Conservation (phyloP, 2,797 vertebrate genomes). For the Neosilurus hyrtlii region DNA sequence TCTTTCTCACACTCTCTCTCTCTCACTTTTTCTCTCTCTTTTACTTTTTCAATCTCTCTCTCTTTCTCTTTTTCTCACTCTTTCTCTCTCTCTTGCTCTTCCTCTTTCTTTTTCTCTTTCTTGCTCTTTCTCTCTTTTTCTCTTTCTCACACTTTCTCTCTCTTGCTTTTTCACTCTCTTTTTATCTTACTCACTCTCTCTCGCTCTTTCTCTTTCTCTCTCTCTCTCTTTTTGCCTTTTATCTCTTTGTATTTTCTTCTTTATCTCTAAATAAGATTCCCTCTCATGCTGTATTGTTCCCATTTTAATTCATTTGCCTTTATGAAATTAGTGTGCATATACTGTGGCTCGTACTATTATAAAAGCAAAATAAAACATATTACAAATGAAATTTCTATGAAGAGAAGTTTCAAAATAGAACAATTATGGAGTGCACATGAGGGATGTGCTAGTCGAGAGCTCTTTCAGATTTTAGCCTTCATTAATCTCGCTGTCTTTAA, state of each 20-base stretch:
- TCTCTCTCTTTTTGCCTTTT: neutral
- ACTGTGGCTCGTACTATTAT: neutral
- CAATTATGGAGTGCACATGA: neutral
- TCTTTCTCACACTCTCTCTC: too few species aligned
- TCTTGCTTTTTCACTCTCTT: too few species aligned
- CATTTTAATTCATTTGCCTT: neutral
- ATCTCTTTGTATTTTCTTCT: neutral
- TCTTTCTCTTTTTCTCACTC: too few species aligned
- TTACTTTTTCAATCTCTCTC: too few species aligned
- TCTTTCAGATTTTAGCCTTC: neutral
- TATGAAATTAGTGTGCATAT: conserved; percentile 3
- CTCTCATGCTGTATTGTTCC: neutral
- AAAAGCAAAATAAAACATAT: neutral
- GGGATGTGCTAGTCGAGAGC: neutral
- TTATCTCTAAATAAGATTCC: neutral
- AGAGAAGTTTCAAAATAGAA: conserved; percentile 2
- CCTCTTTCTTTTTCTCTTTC: too few species aligned
- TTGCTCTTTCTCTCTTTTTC: too few species aligned
- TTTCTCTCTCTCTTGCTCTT: too few species aligned
- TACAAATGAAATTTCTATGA: neutral
- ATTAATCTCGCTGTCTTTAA: neutral
- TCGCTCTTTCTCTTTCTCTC: neutral
- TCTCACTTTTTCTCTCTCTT: too few species aligned
- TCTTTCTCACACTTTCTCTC: too few species aligned
- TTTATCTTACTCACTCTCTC: neutral